A percentile compares a stretch with the other conserved stretches of the same genome.
Conservation (phyloP, 2,113 vertebrate species). For the rabbit (Oryctolagus cuniculus) region DNA sequence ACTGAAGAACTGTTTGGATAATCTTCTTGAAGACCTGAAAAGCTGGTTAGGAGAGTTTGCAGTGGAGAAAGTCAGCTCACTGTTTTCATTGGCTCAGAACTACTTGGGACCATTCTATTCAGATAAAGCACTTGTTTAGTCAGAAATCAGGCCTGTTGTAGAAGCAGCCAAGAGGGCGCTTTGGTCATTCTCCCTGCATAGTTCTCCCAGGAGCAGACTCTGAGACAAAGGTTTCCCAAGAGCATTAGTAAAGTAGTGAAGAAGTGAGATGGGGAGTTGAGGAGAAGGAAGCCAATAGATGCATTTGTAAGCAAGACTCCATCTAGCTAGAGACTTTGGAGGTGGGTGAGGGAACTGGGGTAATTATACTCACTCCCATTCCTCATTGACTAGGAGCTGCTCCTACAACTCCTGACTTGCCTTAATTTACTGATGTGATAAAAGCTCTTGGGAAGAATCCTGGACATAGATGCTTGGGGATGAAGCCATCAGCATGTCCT, state of each 20-base stretch:
- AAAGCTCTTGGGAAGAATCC: not conserved
- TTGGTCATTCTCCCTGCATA: not conserved
- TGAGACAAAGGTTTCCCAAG: not conserved
- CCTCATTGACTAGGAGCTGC: not conserved
- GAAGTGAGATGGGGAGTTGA: not conserved
- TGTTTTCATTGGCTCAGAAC: not conserved
- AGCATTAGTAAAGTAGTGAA: accelerated
- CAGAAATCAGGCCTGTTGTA: not conserved
- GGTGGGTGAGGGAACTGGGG: not conserved
- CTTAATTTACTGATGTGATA: not conserved
- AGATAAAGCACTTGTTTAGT: not conserved
- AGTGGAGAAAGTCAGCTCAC: not conserved
- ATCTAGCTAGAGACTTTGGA: not conserved
- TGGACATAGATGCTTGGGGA: accelerated
- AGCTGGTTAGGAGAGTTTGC: not conserved
- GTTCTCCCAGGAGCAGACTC: not conserved
- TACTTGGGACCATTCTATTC: not conserved
- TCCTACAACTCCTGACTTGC: not conserved
- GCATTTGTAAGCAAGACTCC: not conserved
- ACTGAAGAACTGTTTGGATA: not conserved
- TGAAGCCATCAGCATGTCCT: accelerated
- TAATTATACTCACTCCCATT: not conserved
- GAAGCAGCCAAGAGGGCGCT: not conserved
- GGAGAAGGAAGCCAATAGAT: not conserved
- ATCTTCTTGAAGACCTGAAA: not conserved